Percentiles rank a stretch among this genome's conserved stretches.
Evolutionary conservation across 2,888 invertebrate genomes (phyloP).

Genomic region (Drosophila gaucha): DNA sequence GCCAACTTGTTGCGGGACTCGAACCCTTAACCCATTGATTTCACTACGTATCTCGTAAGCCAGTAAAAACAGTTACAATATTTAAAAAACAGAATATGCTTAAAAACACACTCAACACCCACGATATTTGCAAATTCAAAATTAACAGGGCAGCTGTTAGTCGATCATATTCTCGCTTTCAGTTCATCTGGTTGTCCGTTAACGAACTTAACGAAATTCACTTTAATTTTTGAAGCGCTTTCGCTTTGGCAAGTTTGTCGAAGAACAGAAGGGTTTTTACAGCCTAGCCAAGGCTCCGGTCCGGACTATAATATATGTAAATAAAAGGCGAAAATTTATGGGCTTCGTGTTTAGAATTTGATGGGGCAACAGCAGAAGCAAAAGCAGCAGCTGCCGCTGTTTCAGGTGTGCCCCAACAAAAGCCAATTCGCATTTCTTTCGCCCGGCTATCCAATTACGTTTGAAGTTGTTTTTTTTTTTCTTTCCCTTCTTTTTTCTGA

Average conservation of each 20-base stretch:
- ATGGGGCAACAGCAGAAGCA: conserved; percentile 35
- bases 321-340: conserved; percentile 76
- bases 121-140: no score
- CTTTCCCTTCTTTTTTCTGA: no score
- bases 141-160: neutral
- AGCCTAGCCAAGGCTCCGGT: conserved; percentile 26
- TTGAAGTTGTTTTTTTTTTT: conserved; percentile 69
- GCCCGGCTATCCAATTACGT: conserved; percentile 69
- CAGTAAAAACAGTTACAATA: no score
- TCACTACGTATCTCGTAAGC: no score
- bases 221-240: conserved; percentile 39
- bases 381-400: conserved; percentile 23
- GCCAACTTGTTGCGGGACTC: no score
- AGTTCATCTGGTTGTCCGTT: neutral
- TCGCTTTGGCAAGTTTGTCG: conserved; percentile 4
- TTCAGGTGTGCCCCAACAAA: conserved; percentile 56
- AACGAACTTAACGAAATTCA: conserved; percentile 38
- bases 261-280: conserved; percentile 13
- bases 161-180: neutral
- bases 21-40: no score
- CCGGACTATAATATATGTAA: conserved; percentile 70
- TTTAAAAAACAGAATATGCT: no score
- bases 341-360: conserved; percentile 76
- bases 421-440: conserved; percentile 49
- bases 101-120: no score